Percentiles rank a stretch among this genome's conserved stretches.
phyloP scores from a whole-genome alignment of 2,888 invertebrate species.

The Nebria salina region DNA sequence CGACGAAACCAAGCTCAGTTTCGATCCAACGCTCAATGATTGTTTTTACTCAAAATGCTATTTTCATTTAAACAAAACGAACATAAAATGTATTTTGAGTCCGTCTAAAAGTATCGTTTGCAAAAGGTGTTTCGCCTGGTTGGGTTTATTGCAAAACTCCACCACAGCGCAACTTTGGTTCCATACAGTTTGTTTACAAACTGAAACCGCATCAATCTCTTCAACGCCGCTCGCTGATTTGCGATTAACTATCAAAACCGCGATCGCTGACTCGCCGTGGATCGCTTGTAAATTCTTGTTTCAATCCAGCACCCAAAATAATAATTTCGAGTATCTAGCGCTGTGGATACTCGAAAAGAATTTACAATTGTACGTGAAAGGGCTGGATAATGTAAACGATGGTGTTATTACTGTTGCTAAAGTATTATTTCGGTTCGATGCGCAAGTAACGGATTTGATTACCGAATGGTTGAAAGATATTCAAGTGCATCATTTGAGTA shows the following conservation, averaged over 20 bases:
- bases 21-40: constrained; percentile 66
- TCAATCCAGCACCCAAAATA: constrained; percentile 62
- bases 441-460: constrained; percentile 62
- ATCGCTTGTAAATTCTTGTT: constrained; percentile 68
- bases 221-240: constrained; percentile 64
- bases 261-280: constrained; percentile 65
- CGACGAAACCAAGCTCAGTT: constrained; percentile 55
- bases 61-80: constrained; percentile 64
- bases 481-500: constrained; percentile 64
- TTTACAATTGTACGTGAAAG: constrained; percentile 63
- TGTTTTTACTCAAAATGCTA: constrained; percentile 69
- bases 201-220: constrained; percentile 53
- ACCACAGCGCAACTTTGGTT: constrained; percentile 67
- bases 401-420: constrained; percentile 65
- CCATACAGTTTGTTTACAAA: constrained; percentile 65
- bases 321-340: constrained; percentile 65
- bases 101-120: constrained; percentile 67
- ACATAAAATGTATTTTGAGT: constrained; percentile 62
- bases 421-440: constrained; percentile 67
- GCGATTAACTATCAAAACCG: constrained; percentile 65
- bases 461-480: constrained; percentile 67
- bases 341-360: constrained; percentile 73
- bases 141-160: constrained; percentile 64
- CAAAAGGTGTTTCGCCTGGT: constrained; percentile 68
- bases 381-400: constrained; percentile 55